These are phyloP conservation scores for Alaudala cheleensis DNA, from an alignment of 2,113 vertebrate genomes.

Conservation along the genomic window DNA sequence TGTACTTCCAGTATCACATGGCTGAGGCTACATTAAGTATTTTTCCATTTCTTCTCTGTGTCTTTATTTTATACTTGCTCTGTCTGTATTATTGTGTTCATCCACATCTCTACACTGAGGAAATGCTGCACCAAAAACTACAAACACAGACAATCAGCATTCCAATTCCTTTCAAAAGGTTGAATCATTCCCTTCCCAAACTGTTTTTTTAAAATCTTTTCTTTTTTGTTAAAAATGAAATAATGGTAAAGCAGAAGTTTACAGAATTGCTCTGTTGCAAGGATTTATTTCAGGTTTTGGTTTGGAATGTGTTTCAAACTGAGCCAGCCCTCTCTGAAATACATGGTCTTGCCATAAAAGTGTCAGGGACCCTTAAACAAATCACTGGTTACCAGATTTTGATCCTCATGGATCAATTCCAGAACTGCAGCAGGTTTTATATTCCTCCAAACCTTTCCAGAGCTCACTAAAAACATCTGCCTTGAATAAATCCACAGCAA, in stretches of 20 bases:
- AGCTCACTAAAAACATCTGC: conserved; percentile 63
- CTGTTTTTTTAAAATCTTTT: neutral
- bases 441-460: conserved; percentile 46
- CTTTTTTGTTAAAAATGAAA: neutral
- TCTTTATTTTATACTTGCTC: neutral
- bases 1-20: neutral
- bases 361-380: conserved; percentile 62
- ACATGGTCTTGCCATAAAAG: conserved; percentile 55
- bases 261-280: conserved; percentile 20
- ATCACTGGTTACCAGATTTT: conserved; percentile 53
- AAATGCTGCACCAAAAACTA: neutral
- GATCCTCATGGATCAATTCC: conserved; percentile 66
- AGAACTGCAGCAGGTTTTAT: conserved; percentile 70
- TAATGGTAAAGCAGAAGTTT: conserved; percentile 17
- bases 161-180: neutral
- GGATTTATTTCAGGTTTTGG: conserved; percentile 55
- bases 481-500: conserved; percentile 60
- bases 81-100: neutral
- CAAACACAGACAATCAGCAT: neutral
- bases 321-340: conserved; percentile 49
- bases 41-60: neutral
- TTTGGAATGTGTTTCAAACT: conserved; percentile 61
- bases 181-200: neutral
- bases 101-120: neutral
- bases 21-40: neutral